Percentiles rank a stretch among this genome's conserved stretches.
phyloP scores from a whole-genome alignment of 1,140 invertebrate species.

The Drosophila tropicalis region DNA sequence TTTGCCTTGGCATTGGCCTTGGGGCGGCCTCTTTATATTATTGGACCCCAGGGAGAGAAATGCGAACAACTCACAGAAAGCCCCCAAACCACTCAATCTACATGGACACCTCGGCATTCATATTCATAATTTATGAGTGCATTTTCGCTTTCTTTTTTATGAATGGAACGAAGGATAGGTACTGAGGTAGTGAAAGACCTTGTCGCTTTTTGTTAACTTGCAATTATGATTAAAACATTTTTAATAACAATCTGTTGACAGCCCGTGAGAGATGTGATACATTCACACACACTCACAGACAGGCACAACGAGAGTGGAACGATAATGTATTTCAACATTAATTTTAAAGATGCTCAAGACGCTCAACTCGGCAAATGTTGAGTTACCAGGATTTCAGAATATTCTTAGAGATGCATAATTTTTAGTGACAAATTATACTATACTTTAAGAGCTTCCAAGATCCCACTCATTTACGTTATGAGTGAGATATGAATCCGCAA shows the following conservation, averaged over 20 bases:
- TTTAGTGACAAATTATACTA: too few relatives aligned
- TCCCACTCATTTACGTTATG: too few relatives aligned
- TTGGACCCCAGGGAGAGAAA: conserved; percentile 63
- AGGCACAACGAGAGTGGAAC: not conserved
- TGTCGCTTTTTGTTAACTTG: conserved; percentile 34
- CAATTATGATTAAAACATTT: conserved; percentile 54
- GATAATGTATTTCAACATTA: not conserved
- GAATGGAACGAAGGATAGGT: conserved; percentile 20
- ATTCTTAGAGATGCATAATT: too few relatives aligned
- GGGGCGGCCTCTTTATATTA: conserved; percentile 56
- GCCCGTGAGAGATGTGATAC: not conserved
- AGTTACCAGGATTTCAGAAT: too few relatives aligned
- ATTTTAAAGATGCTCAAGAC: not conserved
- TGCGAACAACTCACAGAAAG: not conserved
- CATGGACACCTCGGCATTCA: conserved; percentile 65
- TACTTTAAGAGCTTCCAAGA: too few relatives aligned
- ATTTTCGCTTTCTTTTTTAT: conserved; percentile 48
- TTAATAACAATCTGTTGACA: conserved; percentile 37
- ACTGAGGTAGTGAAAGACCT: conserved; percentile 18
- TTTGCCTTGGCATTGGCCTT: conserved; percentile 18
- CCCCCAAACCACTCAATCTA: conserved; percentile 31
- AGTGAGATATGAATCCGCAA: too few relatives aligned
- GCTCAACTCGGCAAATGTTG: too few relatives aligned
- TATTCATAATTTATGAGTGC: conserved; percentile 75
- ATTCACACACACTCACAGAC: not conserved